phyloP scores from a whole-genome alignment of 2,888 invertebrate genomes.

The Hydrotaea cyrtoneurina region DNA sequence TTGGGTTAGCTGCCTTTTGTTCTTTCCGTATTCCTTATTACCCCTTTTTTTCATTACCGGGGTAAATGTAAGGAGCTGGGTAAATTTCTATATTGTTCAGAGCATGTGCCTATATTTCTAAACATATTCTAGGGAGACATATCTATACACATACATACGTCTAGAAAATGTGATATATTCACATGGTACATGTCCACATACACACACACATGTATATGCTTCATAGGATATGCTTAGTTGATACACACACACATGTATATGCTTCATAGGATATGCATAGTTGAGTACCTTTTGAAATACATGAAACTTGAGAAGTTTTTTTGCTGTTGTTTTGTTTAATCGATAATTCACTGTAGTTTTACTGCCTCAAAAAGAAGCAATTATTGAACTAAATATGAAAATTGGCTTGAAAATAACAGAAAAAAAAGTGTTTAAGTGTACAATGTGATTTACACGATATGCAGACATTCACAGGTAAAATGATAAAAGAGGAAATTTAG shows the following conservation, averaged over 20 bases:
- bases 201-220: too few relatives aligned
- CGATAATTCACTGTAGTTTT: slow-evolving; percentile 15
- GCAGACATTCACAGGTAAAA: too few relatives aligned
- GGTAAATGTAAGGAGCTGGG: background rate
- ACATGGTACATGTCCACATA: background rate
- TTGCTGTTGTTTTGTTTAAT: slow-evolving; percentile 2
- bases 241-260: slow-evolving; percentile 2
- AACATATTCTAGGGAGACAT: background rate
- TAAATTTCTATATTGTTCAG: background rate
- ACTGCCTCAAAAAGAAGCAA: background rate
- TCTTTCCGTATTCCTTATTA: background rate
- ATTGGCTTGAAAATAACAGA: background rate
- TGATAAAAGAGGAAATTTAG: too few relatives aligned
- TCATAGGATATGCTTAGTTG: too few relatives aligned
- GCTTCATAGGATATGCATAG: background rate
- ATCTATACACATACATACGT: background rate
- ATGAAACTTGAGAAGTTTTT: background rate
- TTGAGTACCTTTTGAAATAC: background rate
- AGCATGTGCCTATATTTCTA: background rate
- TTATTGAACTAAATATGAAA: slow-evolving; percentile 10
- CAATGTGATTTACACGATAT: background rate
- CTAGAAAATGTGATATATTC: too few relatives aligned
- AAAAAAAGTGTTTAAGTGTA: background rate
- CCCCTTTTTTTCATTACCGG: background rate
- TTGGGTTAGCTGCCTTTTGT: background rate